Conservation (phyloP, 2,888 invertebrate species). For the Lumbricus terrestris region DNA sequence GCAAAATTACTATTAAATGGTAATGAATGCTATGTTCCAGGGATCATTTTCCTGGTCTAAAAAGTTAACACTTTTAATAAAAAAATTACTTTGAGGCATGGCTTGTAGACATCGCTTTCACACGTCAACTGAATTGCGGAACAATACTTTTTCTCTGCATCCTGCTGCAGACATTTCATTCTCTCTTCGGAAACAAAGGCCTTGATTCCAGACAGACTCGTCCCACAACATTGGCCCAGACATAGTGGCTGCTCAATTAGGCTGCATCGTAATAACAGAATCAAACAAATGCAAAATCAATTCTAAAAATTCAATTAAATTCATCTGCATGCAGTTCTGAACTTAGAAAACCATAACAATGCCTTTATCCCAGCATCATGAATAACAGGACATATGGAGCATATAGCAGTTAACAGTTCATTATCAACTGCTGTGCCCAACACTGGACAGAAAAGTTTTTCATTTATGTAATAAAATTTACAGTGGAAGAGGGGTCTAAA, state of each 20-base stretch:
- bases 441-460: too few relatives aligned
- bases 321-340: background rate
- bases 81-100: background rate
- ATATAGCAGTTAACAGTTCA: too few relatives aligned
- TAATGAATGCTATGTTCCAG: too few relatives aligned
- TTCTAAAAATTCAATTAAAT: background rate
- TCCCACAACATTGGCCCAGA: background rate
- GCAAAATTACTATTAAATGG: too few relatives aligned
- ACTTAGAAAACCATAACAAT: background rate
- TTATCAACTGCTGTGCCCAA: too few relatives aligned
- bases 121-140: conserved; percentile 4
- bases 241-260: background rate
- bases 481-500: too few relatives aligned
- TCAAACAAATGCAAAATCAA: background rate
- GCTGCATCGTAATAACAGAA: background rate
- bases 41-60: too few relatives aligned
- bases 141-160: background rate
- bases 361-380: background rate
- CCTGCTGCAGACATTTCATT: background rate
- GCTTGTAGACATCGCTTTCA: background rate
- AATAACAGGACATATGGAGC: background rate
- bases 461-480: too few relatives aligned
- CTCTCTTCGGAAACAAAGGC: conserved; percentile 6
- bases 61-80: too few relatives aligned
- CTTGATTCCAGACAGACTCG: background rate